phyloP scores from a whole-genome alignment of 2,888 invertebrate species.

The Boloria euphrosyne region DNA sequence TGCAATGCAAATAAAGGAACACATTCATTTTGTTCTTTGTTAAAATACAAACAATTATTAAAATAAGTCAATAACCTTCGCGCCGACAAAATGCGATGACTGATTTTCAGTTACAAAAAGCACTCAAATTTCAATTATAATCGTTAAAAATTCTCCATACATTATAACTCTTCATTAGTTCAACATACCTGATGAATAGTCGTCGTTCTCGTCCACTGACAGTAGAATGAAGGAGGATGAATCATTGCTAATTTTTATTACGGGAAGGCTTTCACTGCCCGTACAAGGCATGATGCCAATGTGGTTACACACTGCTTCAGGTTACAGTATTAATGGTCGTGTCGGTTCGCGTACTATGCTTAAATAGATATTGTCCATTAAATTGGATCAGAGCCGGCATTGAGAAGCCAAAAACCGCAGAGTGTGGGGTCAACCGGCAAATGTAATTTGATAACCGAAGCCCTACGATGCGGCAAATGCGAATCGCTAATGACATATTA shows the following conservation, averaged over 20 bases:
- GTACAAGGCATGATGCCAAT: constrained; percentile 31
- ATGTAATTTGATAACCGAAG: constrained; percentile 62
- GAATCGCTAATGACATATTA: constrained; percentile 37
- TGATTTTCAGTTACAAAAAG: constrained; percentile 16
- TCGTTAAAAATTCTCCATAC: background rate
- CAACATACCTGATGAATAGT: constrained; percentile 31
- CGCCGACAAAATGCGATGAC: constrained; percentile 9
- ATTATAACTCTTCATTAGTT: constrained; percentile 1
- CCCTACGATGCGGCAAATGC: constrained; percentile 54
- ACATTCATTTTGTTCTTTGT: constrained; percentile 10
- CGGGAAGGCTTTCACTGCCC: constrained; percentile 27
- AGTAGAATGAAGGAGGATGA: constrained; percentile 32
- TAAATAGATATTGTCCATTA: constrained; percentile 37
- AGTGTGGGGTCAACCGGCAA: constrained; percentile 49
- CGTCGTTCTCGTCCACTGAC: constrained; percentile 25
- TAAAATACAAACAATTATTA: constrained; percentile 13
- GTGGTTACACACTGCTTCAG: constrained; percentile 17
- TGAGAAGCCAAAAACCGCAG: constrained; percentile 58
- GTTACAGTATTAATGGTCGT: constrained; percentile 27
- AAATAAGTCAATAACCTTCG: constrained; percentile 23
- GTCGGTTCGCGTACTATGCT: constrained; percentile 23
- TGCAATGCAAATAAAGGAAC: constrained; percentile 26
- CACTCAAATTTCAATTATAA: background rate
- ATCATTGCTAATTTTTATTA: constrained; percentile 34
- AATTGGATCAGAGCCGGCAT: constrained; percentile 53